Percentiles rank a stretch among this genome's conserved stretches.
Conservation (phyloP, 2,797 vertebrate genomes). For the Enteromius radiatus region DNA sequence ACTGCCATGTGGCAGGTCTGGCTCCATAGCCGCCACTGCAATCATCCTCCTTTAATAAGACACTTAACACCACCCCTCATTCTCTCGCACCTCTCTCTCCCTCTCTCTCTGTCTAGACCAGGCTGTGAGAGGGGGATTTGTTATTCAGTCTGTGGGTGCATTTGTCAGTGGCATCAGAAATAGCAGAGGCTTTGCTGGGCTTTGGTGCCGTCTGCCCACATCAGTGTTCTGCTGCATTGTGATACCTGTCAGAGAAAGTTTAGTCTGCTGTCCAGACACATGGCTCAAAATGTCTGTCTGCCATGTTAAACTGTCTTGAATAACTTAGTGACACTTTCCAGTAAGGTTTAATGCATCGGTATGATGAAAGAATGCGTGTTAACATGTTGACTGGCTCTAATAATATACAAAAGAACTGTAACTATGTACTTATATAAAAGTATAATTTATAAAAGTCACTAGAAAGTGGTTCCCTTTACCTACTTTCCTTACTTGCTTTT, state of each 20-base stretch:
- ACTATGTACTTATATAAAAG: background rate
- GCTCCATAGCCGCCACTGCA: slow-evolving; percentile 61
- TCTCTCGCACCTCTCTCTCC: slow-evolving; percentile 17
- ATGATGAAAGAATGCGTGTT: background rate
- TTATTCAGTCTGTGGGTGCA: slow-evolving; percentile 50
- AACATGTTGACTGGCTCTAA: background rate
- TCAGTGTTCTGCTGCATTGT: slow-evolving; percentile 41
- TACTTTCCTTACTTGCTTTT: background rate
- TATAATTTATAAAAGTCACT: background rate
- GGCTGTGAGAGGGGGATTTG: slow-evolving; percentile 52
- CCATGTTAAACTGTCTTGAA: slow-evolving; percentile 4
- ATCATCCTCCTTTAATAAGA: slow-evolving; percentile 81
- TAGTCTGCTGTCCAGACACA: slow-evolving; percentile 31
- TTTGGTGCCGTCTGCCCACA: slow-evolving; percentile 52
- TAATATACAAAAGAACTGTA: background rate
- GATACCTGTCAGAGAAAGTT: slow-evolving; percentile 55
- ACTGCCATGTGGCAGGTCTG: slow-evolving; percentile 72
- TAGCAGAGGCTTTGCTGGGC: slow-evolving; percentile 55
- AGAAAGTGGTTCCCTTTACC: background rate
- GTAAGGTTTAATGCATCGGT: background rate
- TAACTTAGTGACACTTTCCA: slow-evolving; percentile 19
- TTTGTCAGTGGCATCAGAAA: slow-evolving; percentile 55
- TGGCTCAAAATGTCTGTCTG: slow-evolving; percentile 38
- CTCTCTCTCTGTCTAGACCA: slow-evolving; percentile 53
- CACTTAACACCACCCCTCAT: slow-evolving; percentile 73